Evolutionary conservation across 2,113 vertebrate species (phyloP).

Genomic region (Calyptommatus sinebrachiatus): DNA sequence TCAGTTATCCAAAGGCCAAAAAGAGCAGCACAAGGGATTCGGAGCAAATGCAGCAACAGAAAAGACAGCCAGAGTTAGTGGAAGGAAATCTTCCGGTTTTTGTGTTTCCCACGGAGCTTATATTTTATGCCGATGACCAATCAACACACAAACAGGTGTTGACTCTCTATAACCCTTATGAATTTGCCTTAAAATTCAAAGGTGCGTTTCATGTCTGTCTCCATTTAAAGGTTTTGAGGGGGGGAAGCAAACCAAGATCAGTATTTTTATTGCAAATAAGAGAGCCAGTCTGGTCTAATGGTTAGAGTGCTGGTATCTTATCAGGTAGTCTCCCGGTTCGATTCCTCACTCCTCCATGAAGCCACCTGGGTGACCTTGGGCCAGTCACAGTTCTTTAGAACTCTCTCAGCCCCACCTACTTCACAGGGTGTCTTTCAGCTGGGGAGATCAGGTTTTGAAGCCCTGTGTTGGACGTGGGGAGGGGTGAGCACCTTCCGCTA

Average conservation of each 20-base stretch:
- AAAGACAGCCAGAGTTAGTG: slow-evolving; percentile 96
- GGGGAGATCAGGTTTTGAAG: no score
- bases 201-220: slow-evolving; percentile 79
- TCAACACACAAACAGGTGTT: slow-evolving; percentile 97
- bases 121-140: slow-evolving; percentile 98
- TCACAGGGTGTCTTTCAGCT: no score
- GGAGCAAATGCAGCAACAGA: slow-evolving; percentile 98
- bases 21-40: slow-evolving; percentile 78
- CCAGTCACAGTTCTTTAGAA: no score
- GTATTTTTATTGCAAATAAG: no score
- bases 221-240: slow-evolving; percentile 52
- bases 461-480: no score
- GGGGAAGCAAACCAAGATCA: not conserved
- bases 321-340: no score
- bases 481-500: no score
- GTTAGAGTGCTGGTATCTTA: no score
- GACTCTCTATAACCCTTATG: slow-evolving; percentile 98
- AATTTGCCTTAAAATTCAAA: slow-evolving; percentile 99
- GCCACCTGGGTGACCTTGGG: no score
- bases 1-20: slow-evolving; percentile 70
- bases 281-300: no score
- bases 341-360: no score
- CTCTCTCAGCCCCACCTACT: no score
- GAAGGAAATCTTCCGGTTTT: slow-evolving; percentile 99
- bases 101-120: slow-evolving; percentile 95